Evolutionary conservation across 2,113 vertebrate genomes (phyloP).

Genomic region (Neotoma lepida): DNA sequence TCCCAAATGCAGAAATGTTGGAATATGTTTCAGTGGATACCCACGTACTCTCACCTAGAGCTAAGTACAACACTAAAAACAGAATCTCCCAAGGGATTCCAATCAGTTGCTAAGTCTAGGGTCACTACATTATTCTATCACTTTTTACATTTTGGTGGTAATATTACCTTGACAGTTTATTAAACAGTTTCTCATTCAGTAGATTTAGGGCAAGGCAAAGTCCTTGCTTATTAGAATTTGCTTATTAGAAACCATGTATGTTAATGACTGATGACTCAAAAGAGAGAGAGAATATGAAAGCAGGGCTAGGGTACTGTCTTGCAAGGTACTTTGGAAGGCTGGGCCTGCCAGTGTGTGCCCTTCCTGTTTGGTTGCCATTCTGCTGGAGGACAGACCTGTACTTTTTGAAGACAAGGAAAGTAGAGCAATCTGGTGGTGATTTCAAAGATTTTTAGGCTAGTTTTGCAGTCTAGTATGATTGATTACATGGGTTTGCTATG

Average conservation of each 20-base stretch:
- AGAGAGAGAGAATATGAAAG: not conserved
- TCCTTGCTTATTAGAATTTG: not conserved
- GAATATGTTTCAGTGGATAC: not conserved
- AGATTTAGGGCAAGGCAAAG: not conserved
- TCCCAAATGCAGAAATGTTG: not conserved
- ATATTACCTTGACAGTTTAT: not conserved
- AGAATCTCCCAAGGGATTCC: not conserved
- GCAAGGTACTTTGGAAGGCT: not conserved
- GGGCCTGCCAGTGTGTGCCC: not conserved
- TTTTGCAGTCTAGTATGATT: not conserved
- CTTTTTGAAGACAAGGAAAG: too few species aligned
- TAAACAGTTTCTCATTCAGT: conserved; percentile 6
- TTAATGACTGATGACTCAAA: not conserved
- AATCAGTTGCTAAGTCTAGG: not conserved
- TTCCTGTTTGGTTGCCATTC: not conserved
- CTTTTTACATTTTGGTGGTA: not conserved
- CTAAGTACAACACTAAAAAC: not conserved
- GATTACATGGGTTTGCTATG: not conserved
- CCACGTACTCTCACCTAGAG: not conserved
- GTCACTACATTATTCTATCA: not conserved
- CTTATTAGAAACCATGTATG: not conserved
- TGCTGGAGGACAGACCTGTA: not conserved
- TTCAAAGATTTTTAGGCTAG: not conserved
- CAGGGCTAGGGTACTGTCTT: not conserved
- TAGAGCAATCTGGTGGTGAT: not conserved